Evolutionary conservation across 2,888 invertebrate genomes (phyloP), one percentile per base, ranked within the genome.

Genomic region (Drosophila ezoana): DNA sequence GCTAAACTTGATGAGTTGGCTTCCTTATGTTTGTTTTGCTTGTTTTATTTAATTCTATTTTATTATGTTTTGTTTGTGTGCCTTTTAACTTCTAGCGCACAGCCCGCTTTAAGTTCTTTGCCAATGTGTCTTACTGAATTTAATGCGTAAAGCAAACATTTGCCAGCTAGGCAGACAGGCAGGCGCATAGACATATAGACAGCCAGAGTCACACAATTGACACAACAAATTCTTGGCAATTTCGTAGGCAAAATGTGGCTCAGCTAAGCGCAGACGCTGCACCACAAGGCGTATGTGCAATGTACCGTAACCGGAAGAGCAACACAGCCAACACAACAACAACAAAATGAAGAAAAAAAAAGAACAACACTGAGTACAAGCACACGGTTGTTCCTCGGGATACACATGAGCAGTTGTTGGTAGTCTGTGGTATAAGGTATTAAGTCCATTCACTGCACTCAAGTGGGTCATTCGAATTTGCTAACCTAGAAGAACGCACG

Each of bases 71-170:
- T 40, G 43, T 11, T 52, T 10, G 9, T 57, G 43, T 35, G 32
- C 44, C 35, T 47, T 45, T 18, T 14, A 45, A 40, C 33, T 56
- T 47, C 37, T n/a, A 37, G 18, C 13, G 13, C 28, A 35, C 16
- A 56, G 44, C 60, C 54, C 33, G 44, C 73, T 66, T 78, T 62
- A 74, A 74, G 47, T 58, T 78, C 41, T 32, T 14, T 28, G 67
- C 57, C 76, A 83, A 76, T 86, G 79, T 87, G 69, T 66, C 72
- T 48, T 60, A 53, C 72, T 60, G 68, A 82, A 86, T 88, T 82
- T 82, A 82, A 82, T 65, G 72, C 72, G 56, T 70, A 28, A 61
- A 48, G 64, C 52, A 80, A 77, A 80, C 73, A 76, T 76, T 69
- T 83, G 51, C 60, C 63, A 65, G 47, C 63, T 32, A 53, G 58